Conservation (phyloP, 2,888 invertebrate species). For the Charanyca ferruginea region DNA sequence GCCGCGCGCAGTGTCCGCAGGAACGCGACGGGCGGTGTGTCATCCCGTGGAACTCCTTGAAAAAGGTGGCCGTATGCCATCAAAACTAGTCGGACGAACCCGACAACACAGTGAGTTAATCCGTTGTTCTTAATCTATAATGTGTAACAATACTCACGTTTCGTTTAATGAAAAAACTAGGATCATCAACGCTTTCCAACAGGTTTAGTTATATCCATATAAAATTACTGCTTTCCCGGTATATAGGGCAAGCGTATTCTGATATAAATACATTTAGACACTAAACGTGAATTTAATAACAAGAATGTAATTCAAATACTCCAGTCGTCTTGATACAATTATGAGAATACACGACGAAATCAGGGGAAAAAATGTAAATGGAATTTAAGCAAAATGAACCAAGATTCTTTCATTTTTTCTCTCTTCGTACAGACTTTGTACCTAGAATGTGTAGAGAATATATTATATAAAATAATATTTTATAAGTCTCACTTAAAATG, state of each 20-base stretch:
- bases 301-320: conserved; percentile 40
- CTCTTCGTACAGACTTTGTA: conserved; percentile 12
- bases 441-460: background rate
- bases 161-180: too few species aligned
- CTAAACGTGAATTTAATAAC: conserved; percentile 42
- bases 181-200: background rate
- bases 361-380: conserved; percentile 29
- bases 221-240: conserved; percentile 16
- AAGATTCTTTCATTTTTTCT: conserved; percentile 24
- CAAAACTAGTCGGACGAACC: too few species aligned
- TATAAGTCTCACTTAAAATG: too few species aligned
- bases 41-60: too few species aligned
- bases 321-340: conserved; percentile 35
- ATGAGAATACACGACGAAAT: conserved; percentile 37
- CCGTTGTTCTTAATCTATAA: too few species aligned
- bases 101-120: too few species aligned
- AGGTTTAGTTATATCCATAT: background rate
- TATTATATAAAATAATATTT: background rate
- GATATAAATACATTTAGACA: conserved; percentile 20
- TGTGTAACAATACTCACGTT: too few species aligned
- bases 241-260: background rate
- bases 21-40: too few species aligned
- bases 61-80: too few species aligned
- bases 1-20: too few species aligned
- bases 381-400: conserved; percentile 37